Base-by-base conservation (phyloP, 2,113 vertebrate species). In the Pterocles orientalis region DNA sequence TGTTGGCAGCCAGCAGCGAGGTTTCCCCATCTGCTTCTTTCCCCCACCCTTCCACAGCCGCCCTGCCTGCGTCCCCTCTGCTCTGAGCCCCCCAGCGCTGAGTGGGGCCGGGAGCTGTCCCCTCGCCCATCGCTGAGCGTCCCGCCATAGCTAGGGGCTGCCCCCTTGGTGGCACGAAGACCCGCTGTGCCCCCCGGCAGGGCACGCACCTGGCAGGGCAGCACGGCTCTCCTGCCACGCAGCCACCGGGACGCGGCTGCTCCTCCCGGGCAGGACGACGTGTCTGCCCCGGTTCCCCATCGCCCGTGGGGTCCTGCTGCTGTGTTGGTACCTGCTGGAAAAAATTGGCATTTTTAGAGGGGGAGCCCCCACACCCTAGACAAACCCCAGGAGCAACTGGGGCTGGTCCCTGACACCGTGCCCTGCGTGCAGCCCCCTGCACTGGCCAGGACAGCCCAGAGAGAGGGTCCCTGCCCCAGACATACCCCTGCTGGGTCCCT, bases 231-330 rank as follows among this genome's bases (percentile, higher is more conserved):
- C 24, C 36, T 19, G 77, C 51, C 53, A 19, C 1, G 7, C 18
- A 76, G 84, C 79, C 50, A 18, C 53, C 15, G 4, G 43, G n/a
- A 23, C 51, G 14, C 45, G 3, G 56, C 29, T 1, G 9, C 50
- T 47, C 28, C 70, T 28, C 68, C 66, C 10, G 65, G 83, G 15
- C 53, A 10, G 5, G 53, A 9, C 7, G 72, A 15, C 31, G 14
- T 24, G 2, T 14, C 14, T 20, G 33, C 5, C 18, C 24, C 0
- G 0, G 6, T 10, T 6, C 48, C 14, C 2, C 4, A 2, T 29
- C 0, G 23, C 39, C 66, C 0, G 1, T 34, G 15, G 14, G 10
- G 6, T 82, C 60, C 61, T 1, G 0, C 5, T 9, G 66, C 53
- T 41, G 7, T 3, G 16, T 18, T 5, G 8, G 77, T 7, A 15